phyloP scores from a whole-genome alignment of 1,140 invertebrate genomes.

The Lysiphlebus fabarum region DNA sequence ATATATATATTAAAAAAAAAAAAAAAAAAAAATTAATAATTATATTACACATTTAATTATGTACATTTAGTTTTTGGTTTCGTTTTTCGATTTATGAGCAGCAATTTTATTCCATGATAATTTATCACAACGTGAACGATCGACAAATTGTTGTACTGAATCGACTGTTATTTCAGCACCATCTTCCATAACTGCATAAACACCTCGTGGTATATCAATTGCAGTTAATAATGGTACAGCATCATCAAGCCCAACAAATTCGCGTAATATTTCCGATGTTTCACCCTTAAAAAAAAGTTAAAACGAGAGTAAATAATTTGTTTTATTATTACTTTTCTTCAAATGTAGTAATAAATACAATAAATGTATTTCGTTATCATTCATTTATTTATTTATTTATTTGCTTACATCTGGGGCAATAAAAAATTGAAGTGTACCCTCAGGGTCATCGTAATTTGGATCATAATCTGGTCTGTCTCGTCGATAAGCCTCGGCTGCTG shows the following conservation, averaged over 20 bases:
- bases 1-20: background rate
- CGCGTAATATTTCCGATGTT: constrained; percentile 70
- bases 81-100: constrained; percentile 42
- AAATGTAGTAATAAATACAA: background rate
- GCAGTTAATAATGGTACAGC: constrained; percentile 71
- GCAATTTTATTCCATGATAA: constrained; percentile 52
- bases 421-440: constrained; percentile 67
- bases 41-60: constrained; percentile 7
- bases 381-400: background rate
- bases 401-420: constrained; percentile 61
- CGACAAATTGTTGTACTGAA: constrained; percentile 70
- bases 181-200: constrained; percentile 69
- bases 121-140: constrained; percentile 60
- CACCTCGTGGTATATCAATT: constrained; percentile 70
- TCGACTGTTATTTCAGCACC: constrained; percentile 72
- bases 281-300: constrained; percentile 60
- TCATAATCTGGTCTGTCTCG: constrained; percentile 65
- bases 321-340: background rate
- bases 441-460: constrained; percentile 57
- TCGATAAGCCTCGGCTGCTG: constrained; percentile 65
- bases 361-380: background rate
- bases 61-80: constrained; percentile 27
- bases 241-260: constrained; percentile 72
- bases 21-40: background rate
- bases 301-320: background rate